Evolutionary conservation across 1,140 invertebrate species (phyloP).

Genomic region (Drosophila lacteicornis): DNA sequence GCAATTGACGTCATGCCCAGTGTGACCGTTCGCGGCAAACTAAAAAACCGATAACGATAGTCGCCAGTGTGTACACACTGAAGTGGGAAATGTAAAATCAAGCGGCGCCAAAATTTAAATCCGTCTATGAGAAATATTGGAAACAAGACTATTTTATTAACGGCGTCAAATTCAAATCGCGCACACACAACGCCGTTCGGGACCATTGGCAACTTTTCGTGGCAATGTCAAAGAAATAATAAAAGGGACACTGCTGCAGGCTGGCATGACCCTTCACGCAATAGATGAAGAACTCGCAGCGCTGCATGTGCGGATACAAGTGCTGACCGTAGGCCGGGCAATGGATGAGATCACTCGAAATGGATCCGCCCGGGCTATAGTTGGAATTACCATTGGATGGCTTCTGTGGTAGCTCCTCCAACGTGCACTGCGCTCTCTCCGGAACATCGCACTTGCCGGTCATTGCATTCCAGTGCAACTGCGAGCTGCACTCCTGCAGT

Average conservation of each 20-base stretch:
- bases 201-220: slow-evolving; percentile 74
- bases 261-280: slow-evolving; percentile 79
- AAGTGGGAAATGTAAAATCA: background rate
- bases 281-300: slow-evolving; percentile 82
- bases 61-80: background rate
- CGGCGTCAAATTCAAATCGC: slow-evolving; percentile 65
- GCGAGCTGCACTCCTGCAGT: slow-evolving; percentile 68
- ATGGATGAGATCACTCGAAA: slow-evolving; percentile 58
- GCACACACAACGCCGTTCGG: slow-evolving; percentile 65
- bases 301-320: slow-evolving; percentile 73
- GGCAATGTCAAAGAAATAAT: slow-evolving; percentile 74
- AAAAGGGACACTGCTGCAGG: slow-evolving; percentile 78
- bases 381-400: slow-evolving; percentile 9
- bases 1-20: no score
- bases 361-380: background rate
- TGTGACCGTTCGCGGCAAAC: no score
- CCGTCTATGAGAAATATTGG: background rate
- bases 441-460: slow-evolving; percentile 76
- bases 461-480: slow-evolving; percentile 77
- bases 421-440: slow-evolving; percentile 64
- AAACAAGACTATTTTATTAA: slow-evolving; percentile 20
- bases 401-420: slow-evolving; percentile 2
- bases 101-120: background rate
- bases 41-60: background rate
- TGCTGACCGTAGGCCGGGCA: slow-evolving; percentile 76